Evolutionary conservation across 2,888 invertebrate genomes (phyloP), one percentile per base, ranked within the genome.

Genomic region (Drosophila tanythrix): DNA sequence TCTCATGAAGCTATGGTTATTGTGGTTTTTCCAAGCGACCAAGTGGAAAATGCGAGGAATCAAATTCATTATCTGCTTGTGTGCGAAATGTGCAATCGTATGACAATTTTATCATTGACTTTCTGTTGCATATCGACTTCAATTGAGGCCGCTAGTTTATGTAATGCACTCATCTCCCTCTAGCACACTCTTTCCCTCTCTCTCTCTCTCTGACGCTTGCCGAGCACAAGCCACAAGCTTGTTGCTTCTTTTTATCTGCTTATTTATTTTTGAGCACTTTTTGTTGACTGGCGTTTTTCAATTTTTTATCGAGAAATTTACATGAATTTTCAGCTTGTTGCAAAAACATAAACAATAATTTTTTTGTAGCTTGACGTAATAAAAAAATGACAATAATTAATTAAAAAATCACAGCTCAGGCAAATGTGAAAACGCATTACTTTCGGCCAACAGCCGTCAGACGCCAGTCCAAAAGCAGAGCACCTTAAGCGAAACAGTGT

Each of bases 301-400:
- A 71, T 87, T 82, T 79, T 89, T 88, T 89, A 76, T 84, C 76
- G 59, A 70, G 74, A 86, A 86, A 82, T 88, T 89, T 82, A 86
- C 85, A 86, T 73, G 85, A 85, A 89, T 86, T 89, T 89, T 88
- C 85, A 86, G 85, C 85, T 86, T 86, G 85, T 86, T 86, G 88
- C 76, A 82, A 85, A 78, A 85, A 71, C 68, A 68, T 64, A 75
- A 78, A 82, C 80, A 89, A 71, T 70, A 65, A 35, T 62, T 83
- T 83, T 88, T 82, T 83, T 88, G 83, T 70, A 43, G 61, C 18
- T 21, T 51, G 50, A 29, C 46, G 48, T 61, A 69, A 53, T 50
- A 25, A 60, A 63, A 25, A 31, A 38, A 48, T 43, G 31, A 61
- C 25, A 15, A 27, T 46, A 46, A 27, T 46, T 46, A 46, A 46